A percentile compares a stretch with the other conserved stretches of the same genome.
These are phyloP conservation scores for Cylindroiulus punctatus DNA, from an alignment of 2,888 invertebrate species.

Conservation along the genomic window DNA sequence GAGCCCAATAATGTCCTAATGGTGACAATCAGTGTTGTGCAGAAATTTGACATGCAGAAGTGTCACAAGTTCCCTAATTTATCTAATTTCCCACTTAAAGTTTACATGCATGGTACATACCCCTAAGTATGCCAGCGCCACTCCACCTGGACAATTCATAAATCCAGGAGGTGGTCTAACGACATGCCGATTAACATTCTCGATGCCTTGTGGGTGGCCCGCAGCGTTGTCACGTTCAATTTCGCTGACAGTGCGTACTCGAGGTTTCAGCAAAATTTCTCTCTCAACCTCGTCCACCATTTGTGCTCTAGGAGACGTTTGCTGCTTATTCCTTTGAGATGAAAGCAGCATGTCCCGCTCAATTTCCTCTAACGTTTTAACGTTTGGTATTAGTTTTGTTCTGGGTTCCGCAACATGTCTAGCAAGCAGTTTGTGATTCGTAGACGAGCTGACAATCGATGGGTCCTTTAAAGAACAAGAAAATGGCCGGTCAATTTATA, in stretches of 20 bases:
- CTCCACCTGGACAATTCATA: slow-evolving; percentile 44
- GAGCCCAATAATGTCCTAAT: too few species aligned
- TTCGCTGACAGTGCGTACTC: slow-evolving; percentile 57
- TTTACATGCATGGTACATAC: neutral
- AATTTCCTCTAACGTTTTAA: slow-evolving; percentile 77
- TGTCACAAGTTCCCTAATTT: too few species aligned
- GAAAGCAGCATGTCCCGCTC: slow-evolving; percentile 74
- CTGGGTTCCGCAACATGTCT: neutral
- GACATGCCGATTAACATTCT: slow-evolving; percentile 9
- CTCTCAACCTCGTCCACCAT: slow-evolving; percentile 58
- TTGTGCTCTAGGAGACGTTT: slow-evolving; percentile 43
- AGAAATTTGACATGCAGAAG: too few species aligned
- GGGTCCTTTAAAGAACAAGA: slow-evolving; percentile 53
- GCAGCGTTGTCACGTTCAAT: slow-evolving; percentile 56
- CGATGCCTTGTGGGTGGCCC: neutral
- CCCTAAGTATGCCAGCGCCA: neutral
- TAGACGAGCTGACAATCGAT: slow-evolving; percentile 51
- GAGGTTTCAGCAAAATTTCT: slow-evolving; percentile 55
- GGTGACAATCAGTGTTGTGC: too few species aligned
- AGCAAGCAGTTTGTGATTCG: neutral
- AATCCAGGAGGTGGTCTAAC: slow-evolving; percentile 56
- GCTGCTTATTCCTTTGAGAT: slow-evolving; percentile 14
- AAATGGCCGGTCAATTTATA: neutral
- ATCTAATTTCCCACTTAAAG: neutral
- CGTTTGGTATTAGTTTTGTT: slow-evolving; percentile 69